Evolutionary conservation across 2,797 vertebrate species (phyloP).

Genomic region (Cyprinella venusta): DNA sequence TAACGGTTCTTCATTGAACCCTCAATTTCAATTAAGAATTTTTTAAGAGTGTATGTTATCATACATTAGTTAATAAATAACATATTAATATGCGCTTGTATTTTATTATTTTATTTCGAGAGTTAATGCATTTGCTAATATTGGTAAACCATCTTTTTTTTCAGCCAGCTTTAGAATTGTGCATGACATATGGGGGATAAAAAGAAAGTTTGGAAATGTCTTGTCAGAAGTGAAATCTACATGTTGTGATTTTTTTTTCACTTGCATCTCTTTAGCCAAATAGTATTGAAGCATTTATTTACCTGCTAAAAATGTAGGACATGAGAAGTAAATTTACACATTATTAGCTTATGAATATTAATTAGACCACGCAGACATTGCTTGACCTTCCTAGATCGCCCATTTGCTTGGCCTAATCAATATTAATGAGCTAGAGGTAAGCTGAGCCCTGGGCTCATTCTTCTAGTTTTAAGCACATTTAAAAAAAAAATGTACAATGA

Average conservation of each 20-base stretch:
- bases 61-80: neutral
- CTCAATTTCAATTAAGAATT: neutral
- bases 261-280: neutral
- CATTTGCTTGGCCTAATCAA: neutral
- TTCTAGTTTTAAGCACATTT: neutral
- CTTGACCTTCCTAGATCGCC: slow-evolving; percentile 5
- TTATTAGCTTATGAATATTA: neutral
- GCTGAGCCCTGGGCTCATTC: neutral
- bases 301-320: neutral
- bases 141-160: neutral
- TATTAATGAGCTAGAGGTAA: neutral
- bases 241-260: neutral
- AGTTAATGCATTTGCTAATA: neutral
- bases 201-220: neutral
- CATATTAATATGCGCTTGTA: neutral
- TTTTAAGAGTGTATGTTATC: neutral
- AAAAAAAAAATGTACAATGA: neutral
- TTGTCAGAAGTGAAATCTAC: neutral
- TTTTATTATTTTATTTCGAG: neutral
- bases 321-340: neutral
- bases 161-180: neutral
- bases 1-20: too few relatives aligned
- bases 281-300: neutral
- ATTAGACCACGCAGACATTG: neutral
- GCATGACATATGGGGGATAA: neutral